phyloP scores from a whole-genome alignment of 2,888 invertebrate genomes.

The Pseudococcus longispinus region DNA sequence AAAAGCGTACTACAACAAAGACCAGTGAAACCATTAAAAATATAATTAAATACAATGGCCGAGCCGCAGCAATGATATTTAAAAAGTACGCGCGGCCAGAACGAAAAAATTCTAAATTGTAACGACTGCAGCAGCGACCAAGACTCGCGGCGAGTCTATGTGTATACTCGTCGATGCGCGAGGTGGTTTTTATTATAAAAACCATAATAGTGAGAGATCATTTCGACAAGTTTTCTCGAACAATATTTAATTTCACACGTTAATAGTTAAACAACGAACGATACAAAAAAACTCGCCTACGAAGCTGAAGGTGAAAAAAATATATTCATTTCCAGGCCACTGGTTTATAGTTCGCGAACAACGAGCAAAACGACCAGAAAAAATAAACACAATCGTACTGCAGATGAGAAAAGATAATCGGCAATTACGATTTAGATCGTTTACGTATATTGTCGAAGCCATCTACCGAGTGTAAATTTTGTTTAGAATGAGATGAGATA shows the following conservation, averaged over 20 bases:
- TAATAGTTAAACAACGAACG: conserved; percentile 48
- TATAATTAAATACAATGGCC: conserved; percentile 52
- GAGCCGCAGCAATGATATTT: conserved; percentile 49
- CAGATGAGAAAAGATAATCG: conserved; percentile 1
- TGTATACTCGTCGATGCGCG: neutral
- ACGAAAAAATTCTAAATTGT: conserved; percentile 32
- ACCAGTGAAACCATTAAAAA: conserved; percentile 44
- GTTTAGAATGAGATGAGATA: neutral
- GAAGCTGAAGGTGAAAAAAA: neutral
- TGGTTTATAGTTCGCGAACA: conserved; percentile 32
- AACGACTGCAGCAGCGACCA: too few relatives aligned
- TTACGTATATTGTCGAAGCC: neutral
- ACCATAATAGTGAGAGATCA: conserved; percentile 53
- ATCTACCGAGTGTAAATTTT: neutral
- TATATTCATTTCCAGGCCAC: conserved; percentile 51
- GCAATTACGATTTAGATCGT: neutral
- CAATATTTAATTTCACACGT: conserved; percentile 55
- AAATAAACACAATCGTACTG: neutral
- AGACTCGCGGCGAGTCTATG: neutral
- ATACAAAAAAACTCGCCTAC: neutral
- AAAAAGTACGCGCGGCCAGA: conserved; percentile 13
- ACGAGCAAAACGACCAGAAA: neutral
- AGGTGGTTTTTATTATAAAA: conserved; percentile 42
- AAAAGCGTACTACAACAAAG: conserved; percentile 40
- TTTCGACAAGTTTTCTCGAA: conserved; percentile 37